Evolutionary conservation across 2,797 vertebrate genomes (phyloP), one percentile per base, ranked within the genome.

Genomic region (Carduelis carduelis): DNA sequence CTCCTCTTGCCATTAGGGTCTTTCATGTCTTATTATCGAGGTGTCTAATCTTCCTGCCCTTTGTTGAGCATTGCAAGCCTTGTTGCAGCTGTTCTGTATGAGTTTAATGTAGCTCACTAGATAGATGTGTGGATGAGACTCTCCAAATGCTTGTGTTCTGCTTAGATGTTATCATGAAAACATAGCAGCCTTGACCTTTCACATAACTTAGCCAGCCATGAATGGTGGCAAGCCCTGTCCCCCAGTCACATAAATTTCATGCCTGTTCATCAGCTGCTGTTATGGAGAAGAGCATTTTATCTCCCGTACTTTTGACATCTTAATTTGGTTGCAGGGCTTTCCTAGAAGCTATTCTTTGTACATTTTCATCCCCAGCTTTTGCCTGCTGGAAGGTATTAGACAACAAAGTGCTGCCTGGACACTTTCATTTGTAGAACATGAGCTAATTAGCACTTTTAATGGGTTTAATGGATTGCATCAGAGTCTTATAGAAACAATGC

Each of bases 111-210:
- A 93, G 61, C 83, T 94, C 80, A 69, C 95, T 78, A 49, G 78
- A 87, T 94, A 87, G 84, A 97, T 30, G 85, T 93, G 85, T 64
- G 60, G 87, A 95, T 93, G 95, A 94, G 90, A 86, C 92, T 89
- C 81, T 97, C 87, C 85, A 93, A 97, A 95, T 80, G 83, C 78
- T 89, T 87, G 46, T 93, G 95, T 92, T 96, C 93, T 96, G 86
- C 85, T 93, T 89, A 91, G 92, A 95, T 94, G 66, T 94, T 97
- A 94, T 96, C 89, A 80, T 77, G 83, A 96, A 97, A 96, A 96
- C 96, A 96, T 80, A 86, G 78, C 74, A 93, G 94, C 95, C 96
- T 96, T 96, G 97, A 97, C 95, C 97, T 97, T 95, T 95, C 87
- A 75, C 79, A 92, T 96, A 95, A 86, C 95, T 97, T 44, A 57